Base-by-base conservation (phyloP, 2,113 vertebrate species). In the Bos indicus region DNA sequence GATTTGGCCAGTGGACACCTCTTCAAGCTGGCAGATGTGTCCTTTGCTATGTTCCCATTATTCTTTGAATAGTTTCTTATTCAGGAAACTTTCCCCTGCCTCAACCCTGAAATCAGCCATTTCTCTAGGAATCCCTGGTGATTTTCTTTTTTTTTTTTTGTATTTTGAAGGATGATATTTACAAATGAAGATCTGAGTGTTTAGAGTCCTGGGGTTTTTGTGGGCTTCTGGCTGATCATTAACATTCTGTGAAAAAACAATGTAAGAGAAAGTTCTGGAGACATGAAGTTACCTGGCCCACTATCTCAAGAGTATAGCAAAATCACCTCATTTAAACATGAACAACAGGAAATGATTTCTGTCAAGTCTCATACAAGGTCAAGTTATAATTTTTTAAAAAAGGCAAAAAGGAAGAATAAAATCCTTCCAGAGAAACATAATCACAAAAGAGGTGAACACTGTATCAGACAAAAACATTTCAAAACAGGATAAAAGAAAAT, bases 401-500 rank as follows among this genome's bases (percentile, higher is more conserved):
- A n/a, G 28, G 43, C 14, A 28, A 51, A 36, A 89, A 89, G 26
- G 28, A 28, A 88, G 83, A 84, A 54, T 77, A 84, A 64, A 84
- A 88, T 78, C 17, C 15, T 91, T 87, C 48, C 28, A 59, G 26
- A 78, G 84, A 88, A 95, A n/a, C 60, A 36, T 88, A 67, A 71
- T 74, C 43, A 59, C 33, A 92, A 59, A 88, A 71, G 60, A 52
- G 43, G n/a, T 88, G 26, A 88, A 96, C 13, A 52, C 15, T 64
- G 5, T 86, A 11, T 96, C n/a, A 54, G 51, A 43, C 80, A 82
- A 52, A 91, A 74, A 62, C 25, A 56, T 82, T 92, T 84, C 9
- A 88, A 91, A 96, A 90, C 36, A 92, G 74, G 46, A 54, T 88
- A 43, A 96, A 62, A 91, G 60, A 91, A 71, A 74, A 59, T 78